Conservation (phyloP, 2,888 invertebrate genomes). For the Ochropleura leucogaster region DNA sequence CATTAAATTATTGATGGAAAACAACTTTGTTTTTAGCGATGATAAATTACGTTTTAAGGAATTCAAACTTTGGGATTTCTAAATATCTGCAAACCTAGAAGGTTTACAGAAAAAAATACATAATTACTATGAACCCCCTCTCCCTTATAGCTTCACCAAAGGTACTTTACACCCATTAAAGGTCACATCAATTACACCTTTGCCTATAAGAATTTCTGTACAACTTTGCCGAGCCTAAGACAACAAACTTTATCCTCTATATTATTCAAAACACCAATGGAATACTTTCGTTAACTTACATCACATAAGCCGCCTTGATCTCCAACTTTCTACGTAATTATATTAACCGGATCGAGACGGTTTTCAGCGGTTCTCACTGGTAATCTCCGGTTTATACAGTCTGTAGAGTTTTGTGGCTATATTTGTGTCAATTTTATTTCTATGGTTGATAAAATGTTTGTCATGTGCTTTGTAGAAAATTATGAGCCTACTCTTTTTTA, state of each 20-base stretch:
- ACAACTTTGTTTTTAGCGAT: no score
- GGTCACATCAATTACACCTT: background rate
- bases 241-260: slow-evolving; percentile 28
- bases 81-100: no score
- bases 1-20: no score
- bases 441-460: slow-evolving; percentile 32
- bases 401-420: slow-evolving; percentile 60
- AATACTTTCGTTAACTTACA: slow-evolving; percentile 57
- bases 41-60: no score
- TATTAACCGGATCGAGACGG: slow-evolving; percentile 66
- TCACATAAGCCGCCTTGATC: slow-evolving; percentile 63
- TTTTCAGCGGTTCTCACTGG: slow-evolving; percentile 63
- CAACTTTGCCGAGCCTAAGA: slow-evolving; percentile 8
- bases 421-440: slow-evolving; percentile 65
- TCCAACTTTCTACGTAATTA: slow-evolving; percentile 66
- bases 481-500: background rate
- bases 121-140: no score
- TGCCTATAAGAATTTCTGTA: background rate
- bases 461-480: slow-evolving; percentile 20
- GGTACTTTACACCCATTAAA: no score
- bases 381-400: slow-evolving; percentile 65
- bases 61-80: no score
- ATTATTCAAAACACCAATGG: slow-evolving; percentile 52
- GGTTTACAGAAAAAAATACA: no score
- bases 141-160: no score